Base-by-base conservation (phyloP, 2,888 invertebrate species). In the Eupithecia subumbrata region DNA sequence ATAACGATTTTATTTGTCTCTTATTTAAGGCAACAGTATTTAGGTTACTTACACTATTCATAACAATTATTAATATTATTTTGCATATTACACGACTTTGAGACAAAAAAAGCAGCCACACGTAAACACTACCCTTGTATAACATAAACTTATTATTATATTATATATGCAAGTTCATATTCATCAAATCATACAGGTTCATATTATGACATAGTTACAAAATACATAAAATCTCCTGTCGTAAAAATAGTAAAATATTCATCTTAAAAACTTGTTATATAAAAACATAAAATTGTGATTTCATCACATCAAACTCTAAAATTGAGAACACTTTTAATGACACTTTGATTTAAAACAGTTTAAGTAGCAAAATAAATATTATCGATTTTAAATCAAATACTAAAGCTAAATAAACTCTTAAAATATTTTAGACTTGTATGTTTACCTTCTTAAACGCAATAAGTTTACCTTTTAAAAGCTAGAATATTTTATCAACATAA, bases 221-320 rank as follows among this genome's bases (percentile, higher is more conserved):
- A 22, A 22, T 11, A 22, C 22, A 63, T n/a, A 25, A 30, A 16
- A 63, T 30, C 14, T 63, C 1, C 60, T 34, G 34, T 64, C 60
- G 9, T 34, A 64, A 64, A 34, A 14, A 64, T 34, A 8, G 30
- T 18, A 18, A 34, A 34, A 34, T 18, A 64, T 34, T 18, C 14
- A 16, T 9, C 22, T n/a, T 22, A 22, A 22, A 56, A 22, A 11
- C 3, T 4, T 22, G 4, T 22, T 11, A 56, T 56, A 22, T 22
- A 56, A 56, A 56, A 22, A 8, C 16, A 64, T 64, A 64, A 30
- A 64, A 34, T 34, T 64, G 34, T 64, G 64, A 64, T 64, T 64
- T 64, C 9, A 64, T 64, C 64, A 64, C 63, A 48, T 8, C 18
- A 56, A 56, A 11, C 22, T 56, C 12, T 22, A 11, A 22, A 56